A percentile compares a stretch with the other conserved stretches of the same genome.
These are phyloP conservation scores for Drosophila erecta DNA, from an alignment of 1,140 invertebrate species.

Conservation along the genomic window DNA sequence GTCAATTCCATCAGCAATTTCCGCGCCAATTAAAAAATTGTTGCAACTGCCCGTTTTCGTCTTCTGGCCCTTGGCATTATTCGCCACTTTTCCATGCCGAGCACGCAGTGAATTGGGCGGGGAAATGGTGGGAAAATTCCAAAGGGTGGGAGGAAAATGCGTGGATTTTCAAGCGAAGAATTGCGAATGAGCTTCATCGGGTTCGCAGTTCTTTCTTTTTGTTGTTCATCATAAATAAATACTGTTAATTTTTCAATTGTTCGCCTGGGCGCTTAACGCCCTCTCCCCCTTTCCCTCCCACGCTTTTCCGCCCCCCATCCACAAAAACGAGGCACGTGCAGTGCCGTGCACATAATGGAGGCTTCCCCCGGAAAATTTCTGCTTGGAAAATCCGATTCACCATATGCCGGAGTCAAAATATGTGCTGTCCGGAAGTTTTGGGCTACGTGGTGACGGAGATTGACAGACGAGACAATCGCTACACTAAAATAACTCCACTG, in stretches of 20 bases:
- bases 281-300: neutral
- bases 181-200: slow-evolving; percentile 16
- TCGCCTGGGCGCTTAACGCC: slow-evolving; percentile 60
- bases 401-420: slow-evolving; percentile 51
- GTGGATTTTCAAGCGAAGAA: slow-evolving; percentile 6
- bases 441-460: slow-evolving; percentile 59
- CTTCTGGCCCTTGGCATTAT: slow-evolving; percentile 50
- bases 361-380: slow-evolving; percentile 18
- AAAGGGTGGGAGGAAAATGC: slow-evolving; percentile 9
- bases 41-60: slow-evolving; percentile 50
- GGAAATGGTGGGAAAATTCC: neutral
- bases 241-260: slow-evolving; percentile 83
- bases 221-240: slow-evolving; percentile 79
- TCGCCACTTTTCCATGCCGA: slow-evolving; percentile 61
- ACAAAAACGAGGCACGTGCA: slow-evolving; percentile 40
- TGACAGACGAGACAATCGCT: slow-evolving; percentile 46
- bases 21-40: slow-evolving; percentile 77
- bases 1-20: slow-evolving; percentile 78
- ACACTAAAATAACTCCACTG: neutral
- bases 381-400: slow-evolving; percentile 16
- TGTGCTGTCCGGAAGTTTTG: slow-evolving; percentile 62
- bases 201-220: neutral
- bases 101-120: slow-evolving; percentile 50
- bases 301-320: neutral
- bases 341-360: slow-evolving; percentile 45